Base-by-base conservation (phyloP, 2,888 invertebrate species). In the Lydus trimaculatus region DNA sequence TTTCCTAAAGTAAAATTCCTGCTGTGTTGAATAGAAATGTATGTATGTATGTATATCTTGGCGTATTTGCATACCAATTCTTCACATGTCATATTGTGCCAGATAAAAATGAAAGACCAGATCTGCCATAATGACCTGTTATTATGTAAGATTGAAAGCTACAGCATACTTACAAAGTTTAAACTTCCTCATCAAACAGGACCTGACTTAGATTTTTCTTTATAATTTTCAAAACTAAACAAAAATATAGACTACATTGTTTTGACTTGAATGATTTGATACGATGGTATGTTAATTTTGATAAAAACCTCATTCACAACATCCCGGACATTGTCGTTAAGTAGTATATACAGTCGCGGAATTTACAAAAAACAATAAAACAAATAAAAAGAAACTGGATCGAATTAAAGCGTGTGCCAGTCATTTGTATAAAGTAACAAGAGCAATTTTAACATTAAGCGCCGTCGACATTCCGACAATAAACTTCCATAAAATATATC, bases 281-380 rank as follows among this genome's bases (percentile, higher is more conserved):
- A n/a, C n/a, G n/a, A n/a, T n/a, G n/a, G n/a, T n/a, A n/a, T n/a
- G 31, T 39, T 43, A 61, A 33, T 56, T 20, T 58, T 28, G 61
- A 65, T 58, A 31, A 63, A 80, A 80, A 80, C n/a, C 82, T 82
- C 81, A 83, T 84, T 83, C 80, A 79, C 78, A 69, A 83, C 84
- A 83, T 84, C 84, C 84, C 83, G 84, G 84, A 84, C 82, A 81
- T 79, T 76, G 76, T 71, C 80, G 79, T 82, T 80, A 78, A 77
- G n/a, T n/a, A 70, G 66, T 63, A 74, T 71, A 5, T 75, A 73
- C 76, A n/a, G n/a, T 76, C 75, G 79, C 79, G 80, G 80, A 81
- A 82, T 81, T 80, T 77, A 64, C 62, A 48, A 23, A 56, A 5
- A 52, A 11, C 3, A 56, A 25, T 13, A 23, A 7, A 52, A 61